Conservation (phyloP, 1,140 invertebrate genomes). For the Drosophila baimaii region DNA sequence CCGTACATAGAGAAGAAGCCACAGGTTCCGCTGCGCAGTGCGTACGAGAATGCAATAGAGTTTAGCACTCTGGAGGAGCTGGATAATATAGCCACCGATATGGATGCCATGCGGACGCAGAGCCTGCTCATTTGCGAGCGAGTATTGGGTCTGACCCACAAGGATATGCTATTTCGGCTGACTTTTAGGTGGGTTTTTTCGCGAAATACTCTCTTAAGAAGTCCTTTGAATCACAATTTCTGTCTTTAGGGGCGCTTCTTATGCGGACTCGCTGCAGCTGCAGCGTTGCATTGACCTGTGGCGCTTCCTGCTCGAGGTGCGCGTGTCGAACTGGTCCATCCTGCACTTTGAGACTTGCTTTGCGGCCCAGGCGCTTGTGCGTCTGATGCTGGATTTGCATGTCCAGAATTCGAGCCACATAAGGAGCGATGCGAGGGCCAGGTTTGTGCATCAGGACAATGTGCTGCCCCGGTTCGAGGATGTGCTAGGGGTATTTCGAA, state of each 20-base stretch:
- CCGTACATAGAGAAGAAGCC: slow-evolving; percentile 86
- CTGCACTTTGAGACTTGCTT: slow-evolving; percentile 91
- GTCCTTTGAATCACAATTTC: not conserved
- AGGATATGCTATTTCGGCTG: slow-evolving; percentile 92
- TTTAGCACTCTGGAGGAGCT: slow-evolving; percentile 90
- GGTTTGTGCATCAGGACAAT: slow-evolving; percentile 66
- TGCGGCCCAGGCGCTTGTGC: slow-evolving; percentile 91
- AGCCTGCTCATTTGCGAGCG: slow-evolving; percentile 93
- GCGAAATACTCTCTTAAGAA: not conserved
- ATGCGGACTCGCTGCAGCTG: slow-evolving; percentile 93
- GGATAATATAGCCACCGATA: slow-evolving; percentile 89
- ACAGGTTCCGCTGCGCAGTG: slow-evolving; percentile 85
- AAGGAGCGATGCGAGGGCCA: slow-evolving; percentile 62
- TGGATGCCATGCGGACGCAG: slow-evolving; percentile 92
- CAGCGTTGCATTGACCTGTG: slow-evolving; percentile 94
- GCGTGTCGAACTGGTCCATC: slow-evolving; percentile 91
- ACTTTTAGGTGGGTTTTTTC: slow-evolving; percentile 73
- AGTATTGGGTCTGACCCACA: slow-evolving; percentile 91
- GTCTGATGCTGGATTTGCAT: slow-evolving; percentile 91
- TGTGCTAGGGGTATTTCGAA: slow-evolving; percentile 88
- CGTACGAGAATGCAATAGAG: slow-evolving; percentile 88
- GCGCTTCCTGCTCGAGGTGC: slow-evolving; percentile 91
- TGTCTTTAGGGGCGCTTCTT: slow-evolving; percentile 89
- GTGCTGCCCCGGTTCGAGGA: slow-evolving; percentile 88
- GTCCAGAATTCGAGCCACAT: slow-evolving; percentile 86